Conservation (phyloP, 1,140 invertebrate species). For the Drosophila varians region DNA sequence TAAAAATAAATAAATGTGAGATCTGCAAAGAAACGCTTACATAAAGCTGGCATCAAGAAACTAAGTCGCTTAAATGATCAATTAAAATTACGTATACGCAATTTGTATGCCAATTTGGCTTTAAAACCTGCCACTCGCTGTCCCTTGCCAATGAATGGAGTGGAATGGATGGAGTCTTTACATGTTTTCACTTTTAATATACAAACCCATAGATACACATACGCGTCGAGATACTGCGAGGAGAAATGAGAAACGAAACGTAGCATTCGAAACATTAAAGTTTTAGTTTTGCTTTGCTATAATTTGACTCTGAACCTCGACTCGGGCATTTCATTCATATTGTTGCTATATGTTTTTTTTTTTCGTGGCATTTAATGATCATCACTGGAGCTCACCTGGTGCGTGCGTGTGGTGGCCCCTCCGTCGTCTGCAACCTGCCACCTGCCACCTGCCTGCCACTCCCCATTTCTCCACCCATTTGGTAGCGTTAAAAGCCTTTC, state of each 20-base stretch:
- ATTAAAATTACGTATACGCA: conserved; percentile 75
- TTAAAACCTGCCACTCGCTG: conserved; percentile 3
- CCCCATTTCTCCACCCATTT: conserved; percentile 23
- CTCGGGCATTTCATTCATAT: conserved; percentile 49
- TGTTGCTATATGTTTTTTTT: conserved; percentile 31
- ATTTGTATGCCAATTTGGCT: conserved; percentile 63
- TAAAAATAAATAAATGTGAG: conserved; percentile 4
- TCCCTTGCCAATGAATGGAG: conserved; percentile 46
- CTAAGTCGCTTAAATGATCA: conserved; percentile 66
- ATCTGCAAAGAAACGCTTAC: conserved; percentile 49
- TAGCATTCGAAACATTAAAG: conserved; percentile 75
- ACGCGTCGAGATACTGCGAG: conserved; percentile 13
- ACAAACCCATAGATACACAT: conserved; percentile 33
- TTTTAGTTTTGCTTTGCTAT: conserved; percentile 73
- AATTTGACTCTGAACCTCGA: conserved; percentile 65
- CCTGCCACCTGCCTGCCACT: conserved; percentile 9
- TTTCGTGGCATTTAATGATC: conserved; percentile 79
- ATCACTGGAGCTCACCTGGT: conserved; percentile 44
- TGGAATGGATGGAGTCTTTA: conserved; percentile 37
- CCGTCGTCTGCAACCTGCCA: not conserved
- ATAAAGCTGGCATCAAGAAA: conserved; percentile 49
- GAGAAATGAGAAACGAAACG: conserved; percentile 64
- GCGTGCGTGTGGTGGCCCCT: conserved; percentile 29
- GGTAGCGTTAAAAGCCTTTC: conserved; percentile 64
- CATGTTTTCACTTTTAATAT: conserved; percentile 80